Percentiles rank a stretch among this genome's conserved stretches.
Evolutionary conservation across 2,797 vertebrate species (phyloP).

Genomic region (Austrolebias charrua): DNA sequence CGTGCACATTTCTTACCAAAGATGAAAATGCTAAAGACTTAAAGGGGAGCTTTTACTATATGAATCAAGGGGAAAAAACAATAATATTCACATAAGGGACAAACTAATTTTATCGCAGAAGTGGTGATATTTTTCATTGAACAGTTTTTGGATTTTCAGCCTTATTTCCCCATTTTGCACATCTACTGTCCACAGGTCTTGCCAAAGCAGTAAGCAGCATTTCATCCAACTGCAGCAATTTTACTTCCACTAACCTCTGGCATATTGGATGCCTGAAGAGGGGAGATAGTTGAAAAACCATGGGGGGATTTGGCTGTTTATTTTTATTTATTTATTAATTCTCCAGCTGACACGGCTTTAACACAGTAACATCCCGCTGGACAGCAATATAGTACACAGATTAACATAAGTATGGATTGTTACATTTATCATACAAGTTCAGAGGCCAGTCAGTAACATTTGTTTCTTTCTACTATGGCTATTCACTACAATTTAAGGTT

Average conservation of each 20-base stretch:
- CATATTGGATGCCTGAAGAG: slow-evolving; percentile 37
- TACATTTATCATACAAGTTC: slow-evolving; percentile 2
- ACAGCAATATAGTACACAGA: slow-evolving; percentile 16
- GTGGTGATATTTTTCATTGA: slow-evolving; percentile 4
- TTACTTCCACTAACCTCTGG: slow-evolving; percentile 28
- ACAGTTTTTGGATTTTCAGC: slow-evolving; percentile 24
- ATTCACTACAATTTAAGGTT: no score
- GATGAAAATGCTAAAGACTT: slow-evolving; percentile 51
- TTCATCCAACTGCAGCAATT: slow-evolving; percentile 31
- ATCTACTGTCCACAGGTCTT: slow-evolving; percentile 33
- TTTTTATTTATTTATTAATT: no score
- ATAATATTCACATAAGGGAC: slow-evolving; percentile 17
- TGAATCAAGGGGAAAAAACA: slow-evolving; percentile 10
- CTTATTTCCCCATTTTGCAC: slow-evolving; percentile 13
- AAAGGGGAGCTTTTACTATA: slow-evolving; percentile 26
- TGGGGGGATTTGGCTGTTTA: slow-evolving; percentile 25
- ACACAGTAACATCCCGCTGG: slow-evolving; percentile 10
- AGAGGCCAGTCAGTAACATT: background rate
- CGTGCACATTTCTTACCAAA: slow-evolving; percentile 31
- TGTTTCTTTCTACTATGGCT: no score
- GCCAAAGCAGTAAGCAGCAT: slow-evolving; percentile 1
- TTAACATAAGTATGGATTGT: slow-evolving; percentile 21
- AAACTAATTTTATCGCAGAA: slow-evolving; percentile 15
- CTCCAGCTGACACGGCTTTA: slow-evolving; percentile 20
- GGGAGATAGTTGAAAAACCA: slow-evolving; percentile 35